Base-by-base conservation (phyloP, 2,888 invertebrate species). In the Troilus luridus region DNA sequence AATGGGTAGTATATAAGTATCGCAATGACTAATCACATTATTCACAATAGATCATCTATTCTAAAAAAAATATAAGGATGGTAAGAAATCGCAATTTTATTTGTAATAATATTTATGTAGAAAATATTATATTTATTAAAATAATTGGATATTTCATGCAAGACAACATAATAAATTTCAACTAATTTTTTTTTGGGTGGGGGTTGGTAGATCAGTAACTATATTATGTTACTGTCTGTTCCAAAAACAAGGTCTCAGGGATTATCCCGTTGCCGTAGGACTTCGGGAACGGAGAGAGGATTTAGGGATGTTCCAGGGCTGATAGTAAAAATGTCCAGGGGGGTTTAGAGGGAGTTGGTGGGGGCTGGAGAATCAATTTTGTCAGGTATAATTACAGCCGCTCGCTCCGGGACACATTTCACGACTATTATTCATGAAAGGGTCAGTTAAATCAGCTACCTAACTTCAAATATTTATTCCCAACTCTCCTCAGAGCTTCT, bases 391-490 rank as follows among this genome's bases (percentile, higher is more conserved):
- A 85, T 85, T 85, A 85, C 85, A n/a, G 56, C 5, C 3, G n/a
- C 21, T 54, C 56, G 56, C 56, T n/a, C 10, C 12, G 85, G 85
- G 85, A 85, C 85, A 58, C 85, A 85, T 85, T 85, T 56, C 5
- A 11, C 54, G 56, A n/a, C 85, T n/a, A 85, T 85, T 85, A 85
- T 85, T 85, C 56, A 85, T 85, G 85, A 85, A 58, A 56, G 85
- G 56, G 56, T 56, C 85, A 85, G 85, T 85, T 85, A 85, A 58
- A 58, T 56, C 85, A 85, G 85, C 56, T 85, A 14, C 11, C 12
- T 11, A 56, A 12, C n/a, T 58, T 85, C n/a, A 85, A 85, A 85
- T 56, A 85, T 85, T 85, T 85, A 85, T 85, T 56, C 56, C 85
- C 85, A 41, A 41, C 41, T 41, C 41, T 41, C 41, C 41, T 41